Evolutionary conservation across 2,797 vertebrate genomes (phyloP).

Genomic region (Lateolabrax maculatus): DNA sequence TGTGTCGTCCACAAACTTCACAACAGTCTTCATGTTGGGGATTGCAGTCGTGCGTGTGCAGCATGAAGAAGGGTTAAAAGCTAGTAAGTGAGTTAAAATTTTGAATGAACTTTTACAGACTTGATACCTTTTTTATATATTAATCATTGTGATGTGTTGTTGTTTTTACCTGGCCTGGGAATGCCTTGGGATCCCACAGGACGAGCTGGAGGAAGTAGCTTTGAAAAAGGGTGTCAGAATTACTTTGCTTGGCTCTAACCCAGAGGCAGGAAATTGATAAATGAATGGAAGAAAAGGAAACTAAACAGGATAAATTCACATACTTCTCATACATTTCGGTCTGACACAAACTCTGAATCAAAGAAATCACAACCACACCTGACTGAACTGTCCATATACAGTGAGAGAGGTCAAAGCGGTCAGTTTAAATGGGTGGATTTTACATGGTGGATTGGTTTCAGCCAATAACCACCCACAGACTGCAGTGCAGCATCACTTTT

Average conservation of each 20-base stretch:
- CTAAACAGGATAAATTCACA: not conserved
- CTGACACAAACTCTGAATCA: not conserved
- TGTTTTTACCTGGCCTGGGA: too few species aligned
- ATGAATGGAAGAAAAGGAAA: not conserved
- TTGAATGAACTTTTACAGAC: too few species aligned
- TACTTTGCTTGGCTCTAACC: not conserved
- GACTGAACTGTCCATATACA: not conserved
- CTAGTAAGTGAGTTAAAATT: too few species aligned
- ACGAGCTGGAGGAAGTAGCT: not conserved
- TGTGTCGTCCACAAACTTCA: too few species aligned
- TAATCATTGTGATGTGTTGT: too few species aligned
- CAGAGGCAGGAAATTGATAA: not conserved
- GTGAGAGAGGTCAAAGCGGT: not conserved
- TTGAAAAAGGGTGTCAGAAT: not conserved
- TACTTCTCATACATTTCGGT: not conserved
- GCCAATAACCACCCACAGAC: not conserved
- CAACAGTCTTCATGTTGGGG: too few species aligned
- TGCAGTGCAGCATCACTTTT: slow-evolving; percentile 7
- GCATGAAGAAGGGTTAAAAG: too few species aligned
- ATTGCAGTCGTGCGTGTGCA: too few species aligned
- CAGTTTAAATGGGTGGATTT: not conserved
- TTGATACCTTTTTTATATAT: too few species aligned
- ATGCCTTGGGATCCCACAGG: too few species aligned
- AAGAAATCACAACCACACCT: not conserved
- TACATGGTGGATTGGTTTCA: not conserved